A percentile compares a stretch with the other conserved stretches of the same genome.
These are phyloP conservation scores for Oegoconia quadripuncta DNA, from an alignment of 2,888 invertebrate genomes.

Conservation along the genomic window DNA sequence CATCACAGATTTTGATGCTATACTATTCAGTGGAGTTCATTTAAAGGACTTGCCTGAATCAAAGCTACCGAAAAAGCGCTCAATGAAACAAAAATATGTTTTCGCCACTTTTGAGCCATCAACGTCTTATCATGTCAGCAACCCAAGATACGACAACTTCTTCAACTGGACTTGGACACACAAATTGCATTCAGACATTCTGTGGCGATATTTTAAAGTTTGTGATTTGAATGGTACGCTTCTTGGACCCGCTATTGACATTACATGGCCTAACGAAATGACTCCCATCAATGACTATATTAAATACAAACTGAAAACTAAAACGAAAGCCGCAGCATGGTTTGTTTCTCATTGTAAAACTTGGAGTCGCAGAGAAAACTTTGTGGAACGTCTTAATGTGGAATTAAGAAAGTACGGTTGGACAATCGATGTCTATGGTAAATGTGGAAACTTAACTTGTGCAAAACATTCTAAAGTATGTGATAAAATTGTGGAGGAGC, in stretches of 20 bases:
- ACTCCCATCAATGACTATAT: slow-evolving; percentile 20
- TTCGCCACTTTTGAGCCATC: slow-evolving; percentile 33
- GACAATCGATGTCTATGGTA: slow-evolving; percentile 29
- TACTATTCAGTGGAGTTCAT: slow-evolving; percentile 31
- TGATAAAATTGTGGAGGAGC: slow-evolving; percentile 18
- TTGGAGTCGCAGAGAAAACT: slow-evolving; percentile 21
- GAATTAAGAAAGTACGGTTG: slow-evolving; percentile 20
- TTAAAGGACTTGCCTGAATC: slow-evolving; percentile 22
- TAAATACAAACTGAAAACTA: slow-evolving; percentile 23
- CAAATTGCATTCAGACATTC: slow-evolving; percentile 27
- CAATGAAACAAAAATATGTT: slow-evolving; percentile 27
- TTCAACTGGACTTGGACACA: slow-evolving; percentile 39
- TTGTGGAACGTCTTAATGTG: slow-evolving; percentile 16
- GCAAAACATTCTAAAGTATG: background rate
- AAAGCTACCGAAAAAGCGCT: background rate
- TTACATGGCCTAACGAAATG: slow-evolving; percentile 25
- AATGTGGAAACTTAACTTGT: slow-evolving; percentile 24
- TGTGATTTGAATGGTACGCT: slow-evolving; percentile 19
- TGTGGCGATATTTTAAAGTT: slow-evolving; percentile 22
- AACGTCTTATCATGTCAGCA: slow-evolving; percentile 28
- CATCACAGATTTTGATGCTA: slow-evolving; percentile 35
- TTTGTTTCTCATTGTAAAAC: slow-evolving; percentile 33
- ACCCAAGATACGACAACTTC: slow-evolving; percentile 24
- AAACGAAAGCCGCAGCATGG: slow-evolving; percentile 35
- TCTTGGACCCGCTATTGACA: slow-evolving; percentile 26